These are phyloP conservation scores for Holothuria leucospilota DNA, from an alignment of 53 echinoderm and acorn worm species.

Conservation along the genomic window DNA sequence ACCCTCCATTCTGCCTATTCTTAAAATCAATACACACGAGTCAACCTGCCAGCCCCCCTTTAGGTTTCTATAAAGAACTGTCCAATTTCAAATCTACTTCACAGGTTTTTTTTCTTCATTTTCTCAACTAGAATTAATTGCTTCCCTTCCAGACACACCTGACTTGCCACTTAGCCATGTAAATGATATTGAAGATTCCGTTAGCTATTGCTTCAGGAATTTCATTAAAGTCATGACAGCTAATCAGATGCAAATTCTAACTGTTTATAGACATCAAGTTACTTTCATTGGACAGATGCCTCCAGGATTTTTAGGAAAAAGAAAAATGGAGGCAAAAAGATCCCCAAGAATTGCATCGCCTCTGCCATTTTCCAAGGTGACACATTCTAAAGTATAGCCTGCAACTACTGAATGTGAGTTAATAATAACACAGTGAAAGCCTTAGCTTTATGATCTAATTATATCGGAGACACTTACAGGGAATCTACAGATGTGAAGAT, in stretches of 20 bases:
- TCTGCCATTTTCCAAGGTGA: neutral
- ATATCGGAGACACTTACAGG: conserved; percentile 6
- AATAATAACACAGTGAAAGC: neutral
- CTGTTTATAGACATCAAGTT: conserved; percentile 22
- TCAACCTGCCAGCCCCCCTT: neutral
- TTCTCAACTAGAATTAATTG: conserved; percentile 36
- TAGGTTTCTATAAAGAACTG: conserved; percentile 21
- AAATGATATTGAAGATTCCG: no score
- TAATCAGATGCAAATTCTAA: conserved; percentile 18
- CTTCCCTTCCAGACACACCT: conserved; percentile 10
- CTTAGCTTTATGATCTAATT: neutral
- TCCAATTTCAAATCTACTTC: conserved; percentile 15
- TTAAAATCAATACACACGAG: no score
- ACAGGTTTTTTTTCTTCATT: conserved; percentile 15
- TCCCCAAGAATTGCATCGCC: neutral
- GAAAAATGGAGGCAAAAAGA: neutral
- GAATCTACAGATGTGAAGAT: conserved; percentile 11
- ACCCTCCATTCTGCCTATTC: no score
- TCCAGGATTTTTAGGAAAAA: neutral
- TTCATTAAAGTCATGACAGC: no score
- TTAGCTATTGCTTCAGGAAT: no score
- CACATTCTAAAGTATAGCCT: conserved; percentile 24
- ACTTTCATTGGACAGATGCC: conserved; percentile 18
- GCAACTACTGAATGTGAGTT: conserved; percentile 23
- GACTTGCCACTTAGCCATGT: neutral